Base-by-base conservation (phyloP, 2,888 invertebrate genomes). In the Tachystola acroxantha region DNA sequence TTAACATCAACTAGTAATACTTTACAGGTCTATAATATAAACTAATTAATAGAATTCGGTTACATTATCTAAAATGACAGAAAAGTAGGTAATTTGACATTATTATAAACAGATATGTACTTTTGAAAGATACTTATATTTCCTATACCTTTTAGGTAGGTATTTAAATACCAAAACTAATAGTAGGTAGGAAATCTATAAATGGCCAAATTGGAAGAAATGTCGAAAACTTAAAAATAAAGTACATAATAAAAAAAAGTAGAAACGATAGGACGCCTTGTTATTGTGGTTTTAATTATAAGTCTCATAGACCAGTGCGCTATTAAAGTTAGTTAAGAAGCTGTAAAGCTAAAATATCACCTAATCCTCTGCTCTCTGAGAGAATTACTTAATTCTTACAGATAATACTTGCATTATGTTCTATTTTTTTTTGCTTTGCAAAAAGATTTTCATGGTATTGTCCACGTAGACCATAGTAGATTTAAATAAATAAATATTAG, bases 291-390 rank as follows among this genome's bases (percentile, higher is more conserved):
- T 24, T 50, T 49, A 50, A 52, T 50, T 50, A 48, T 50, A 52
- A 68, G 74, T 71, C 82, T 84, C 54, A 57, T 48, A 82, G 82
- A 81, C 74, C 43, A 46, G 53, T 60, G 62, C 50, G 52, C 54
- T 64, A 66, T 53, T 63, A 69, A 69, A 60, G 57, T 59, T 73
- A 62, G 71, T 61, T 61, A 67, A 66, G 72, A 77, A 80, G 84
- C 84, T 65, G 77, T 85, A 85, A 85, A 85, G 85, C 85, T 84
- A 74, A 79, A 74, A 78, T 85, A 85, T 85, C 85, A 85, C 85
- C 60, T 57, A 66, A 73, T 74, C 66, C 80, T 75, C 78, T 60
- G 53, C 60, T 51, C 53, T 40, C 42, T 43, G 54, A 72, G 80
- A 85, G 79, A 79, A 79, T 76, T 57, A 53, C 52, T 57, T 57